phyloP scores from a whole-genome alignment of 2,797 vertebrate genomes.

The Ptychadena robeensis region DNA sequence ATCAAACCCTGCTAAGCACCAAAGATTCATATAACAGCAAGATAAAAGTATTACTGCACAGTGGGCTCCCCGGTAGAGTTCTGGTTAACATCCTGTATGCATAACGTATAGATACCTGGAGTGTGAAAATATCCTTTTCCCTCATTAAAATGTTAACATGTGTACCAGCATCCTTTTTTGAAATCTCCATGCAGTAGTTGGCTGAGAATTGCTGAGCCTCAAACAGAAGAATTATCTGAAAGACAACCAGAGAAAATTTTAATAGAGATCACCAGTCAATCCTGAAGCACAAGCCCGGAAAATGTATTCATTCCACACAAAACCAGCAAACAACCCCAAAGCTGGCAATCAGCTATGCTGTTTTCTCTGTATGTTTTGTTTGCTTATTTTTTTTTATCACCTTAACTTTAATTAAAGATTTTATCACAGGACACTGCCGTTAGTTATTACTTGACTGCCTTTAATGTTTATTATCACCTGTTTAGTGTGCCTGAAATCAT shows the following conservation, averaged over 20 bases:
- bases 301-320: slow-evolving; percentile 57
- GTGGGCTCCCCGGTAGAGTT: no score
- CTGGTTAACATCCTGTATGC: no score
- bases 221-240: slow-evolving; percentile 5
- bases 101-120: no score
- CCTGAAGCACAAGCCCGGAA: slow-evolving; percentile 33
- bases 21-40: no score
- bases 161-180: background rate
- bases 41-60: no score
- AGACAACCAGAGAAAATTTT: slow-evolving; percentile 19
- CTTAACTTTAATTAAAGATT: slow-evolving; percentile 62
- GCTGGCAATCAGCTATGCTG: slow-evolving; percentile 11
- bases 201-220: slow-evolving; percentile 4
- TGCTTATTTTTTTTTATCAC: slow-evolving; percentile 49
- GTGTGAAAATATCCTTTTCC: background rate
- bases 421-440: slow-evolving; percentile 53
- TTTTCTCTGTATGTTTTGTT: slow-evolving; percentile 48
- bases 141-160: slow-evolving; percentile 15
- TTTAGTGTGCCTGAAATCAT: slow-evolving; percentile 38
- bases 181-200: slow-evolving; percentile 11
- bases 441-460: slow-evolving; percentile 52
- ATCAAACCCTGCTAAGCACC: no score
- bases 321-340: slow-evolving; percentile 20
- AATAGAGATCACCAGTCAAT: slow-evolving; percentile 51
- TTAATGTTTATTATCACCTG: slow-evolving; percentile 58